phyloP scores from a whole-genome alignment of 2,888 invertebrate species.

The Spisula subtruncata region DNA sequence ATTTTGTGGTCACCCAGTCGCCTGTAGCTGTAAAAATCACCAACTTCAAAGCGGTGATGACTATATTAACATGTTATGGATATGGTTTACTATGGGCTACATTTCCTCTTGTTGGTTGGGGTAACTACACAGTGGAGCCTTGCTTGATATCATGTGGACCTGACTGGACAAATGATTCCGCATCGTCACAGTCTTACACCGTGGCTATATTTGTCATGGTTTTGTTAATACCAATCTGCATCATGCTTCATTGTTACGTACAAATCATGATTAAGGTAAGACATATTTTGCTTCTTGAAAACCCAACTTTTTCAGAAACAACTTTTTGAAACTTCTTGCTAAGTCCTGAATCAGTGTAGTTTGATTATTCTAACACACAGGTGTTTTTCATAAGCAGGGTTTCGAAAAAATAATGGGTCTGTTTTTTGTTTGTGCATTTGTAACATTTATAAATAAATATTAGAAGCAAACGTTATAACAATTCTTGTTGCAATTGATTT shows the following conservation, averaged over 20 bases:
- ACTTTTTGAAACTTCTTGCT: too few relatives aligned
- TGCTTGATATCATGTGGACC: slow-evolving; percentile 51
- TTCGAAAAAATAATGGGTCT: too few relatives aligned
- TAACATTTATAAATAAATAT: too few relatives aligned
- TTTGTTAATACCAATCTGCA: slow-evolving; percentile 71
- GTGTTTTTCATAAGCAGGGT: too few relatives aligned
- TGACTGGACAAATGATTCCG: slow-evolving; percentile 49
- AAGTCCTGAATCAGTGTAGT: too few relatives aligned
- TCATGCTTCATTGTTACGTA: slow-evolving; percentile 73
- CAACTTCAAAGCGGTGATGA: slow-evolving; percentile 49
- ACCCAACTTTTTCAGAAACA: too few relatives aligned
- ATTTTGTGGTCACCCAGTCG: slow-evolving; percentile 49
- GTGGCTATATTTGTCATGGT: slow-evolving; percentile 45
- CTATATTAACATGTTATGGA: slow-evolving; percentile 49
- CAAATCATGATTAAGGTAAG: slow-evolving; percentile 74
- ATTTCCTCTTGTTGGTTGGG: slow-evolving; percentile 62
- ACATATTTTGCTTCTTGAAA: too few relatives aligned
- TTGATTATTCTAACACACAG: too few relatives aligned
- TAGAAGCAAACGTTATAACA: too few relatives aligned
- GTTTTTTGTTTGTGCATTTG: too few relatives aligned
- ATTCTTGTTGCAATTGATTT: too few relatives aligned
- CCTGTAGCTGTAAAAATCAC: slow-evolving; percentile 55
- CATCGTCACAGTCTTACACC: slow-evolving; percentile 48
- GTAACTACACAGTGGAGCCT: slow-evolving; percentile 44
- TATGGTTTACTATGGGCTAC: slow-evolving; percentile 62